Percentiles rank a stretch among this genome's conserved stretches.
Conservation (phyloP, 2,797 vertebrate species). For the Pelochelys cantorii region DNA sequence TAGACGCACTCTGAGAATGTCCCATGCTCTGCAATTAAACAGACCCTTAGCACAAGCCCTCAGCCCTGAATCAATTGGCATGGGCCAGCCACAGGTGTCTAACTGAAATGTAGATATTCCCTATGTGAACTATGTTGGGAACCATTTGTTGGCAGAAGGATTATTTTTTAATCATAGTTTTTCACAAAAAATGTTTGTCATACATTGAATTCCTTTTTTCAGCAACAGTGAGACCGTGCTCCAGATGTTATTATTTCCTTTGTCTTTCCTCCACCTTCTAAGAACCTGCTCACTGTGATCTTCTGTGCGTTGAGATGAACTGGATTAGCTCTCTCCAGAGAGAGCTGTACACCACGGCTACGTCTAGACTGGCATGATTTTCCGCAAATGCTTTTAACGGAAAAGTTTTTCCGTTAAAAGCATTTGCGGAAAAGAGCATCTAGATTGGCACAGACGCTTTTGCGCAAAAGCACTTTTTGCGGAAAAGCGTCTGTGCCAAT, state of each 20-base stretch:
- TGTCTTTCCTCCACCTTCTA: not conserved
- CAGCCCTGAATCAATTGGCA: not conserved
- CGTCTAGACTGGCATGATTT: too few relatives aligned
- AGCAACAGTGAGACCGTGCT: not conserved
- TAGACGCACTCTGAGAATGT: too few relatives aligned
- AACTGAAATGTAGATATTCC: not conserved
- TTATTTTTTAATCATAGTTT: not conserved
- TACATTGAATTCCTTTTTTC: not conserved
- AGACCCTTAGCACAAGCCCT: not conserved
- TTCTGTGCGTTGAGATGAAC: not conserved
- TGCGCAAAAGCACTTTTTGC: too few relatives aligned
- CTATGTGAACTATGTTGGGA: not conserved
- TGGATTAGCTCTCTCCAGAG: not conserved
- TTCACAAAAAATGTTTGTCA: not conserved
- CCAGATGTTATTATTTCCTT: not conserved
- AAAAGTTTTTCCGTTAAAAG: too few relatives aligned
- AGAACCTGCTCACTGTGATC: not conserved
- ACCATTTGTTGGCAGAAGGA: not conserved
- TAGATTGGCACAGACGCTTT: too few relatives aligned
- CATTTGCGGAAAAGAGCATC: too few relatives aligned
- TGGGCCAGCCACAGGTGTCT: not conserved
- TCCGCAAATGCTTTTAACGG: too few relatives aligned
- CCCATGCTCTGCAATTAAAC: not conserved
- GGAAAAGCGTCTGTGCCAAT: too few relatives aligned
- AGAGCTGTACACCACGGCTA: too few relatives aligned